Conservation (phyloP, 2,797 vertebrate species). For the Arctocebus calabarensis region DNA sequence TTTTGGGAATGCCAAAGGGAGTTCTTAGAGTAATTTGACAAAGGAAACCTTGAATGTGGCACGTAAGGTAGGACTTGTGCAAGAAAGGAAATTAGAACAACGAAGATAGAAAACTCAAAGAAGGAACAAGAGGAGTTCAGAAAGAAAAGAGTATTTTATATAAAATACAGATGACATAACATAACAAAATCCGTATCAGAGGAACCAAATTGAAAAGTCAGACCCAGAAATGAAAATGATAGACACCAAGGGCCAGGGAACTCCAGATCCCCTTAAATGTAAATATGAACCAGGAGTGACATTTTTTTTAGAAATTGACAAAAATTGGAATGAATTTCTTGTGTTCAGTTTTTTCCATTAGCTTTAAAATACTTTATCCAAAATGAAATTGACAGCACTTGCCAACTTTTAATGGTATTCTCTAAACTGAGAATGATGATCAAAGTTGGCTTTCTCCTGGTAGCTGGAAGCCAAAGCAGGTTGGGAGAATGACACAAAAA, state of each 20-base stretch:
- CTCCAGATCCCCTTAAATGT: not conserved
- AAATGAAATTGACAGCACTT: slow-evolving; percentile 52
- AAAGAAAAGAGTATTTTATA: not conserved
- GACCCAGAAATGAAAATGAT: slow-evolving; percentile 5
- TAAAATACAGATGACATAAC: not conserved
- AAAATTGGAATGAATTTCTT: slow-evolving; percentile 34
- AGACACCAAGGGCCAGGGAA: not conserved
- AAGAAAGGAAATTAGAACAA: not conserved
- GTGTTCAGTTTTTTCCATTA: slow-evolving; percentile 41
- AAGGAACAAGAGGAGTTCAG: not conserved
- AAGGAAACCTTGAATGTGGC: not conserved
- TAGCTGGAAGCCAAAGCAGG: slow-evolving; percentile 50
- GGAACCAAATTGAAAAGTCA: not conserved
- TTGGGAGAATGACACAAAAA: slow-evolving; percentile 38
- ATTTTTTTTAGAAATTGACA: not conserved
- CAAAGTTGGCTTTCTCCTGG: slow-evolving; percentile 60
- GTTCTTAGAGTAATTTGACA: not conserved
- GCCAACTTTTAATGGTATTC: slow-evolving; percentile 23
- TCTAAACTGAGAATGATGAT: slow-evolving; percentile 34
- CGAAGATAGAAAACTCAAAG: not conserved
- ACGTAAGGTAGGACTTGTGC: not conserved
- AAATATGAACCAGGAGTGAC: not conserved
- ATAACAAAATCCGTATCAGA: not conserved
- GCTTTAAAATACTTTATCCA: slow-evolving; percentile 38
- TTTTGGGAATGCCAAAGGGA: not conserved